A percentile compares a stretch with the other conserved stretches of the same genome.
These are phyloP conservation scores for Mimas tiliae DNA, from an alignment of 2,888 invertebrate species.

Conservation along the genomic window DNA sequence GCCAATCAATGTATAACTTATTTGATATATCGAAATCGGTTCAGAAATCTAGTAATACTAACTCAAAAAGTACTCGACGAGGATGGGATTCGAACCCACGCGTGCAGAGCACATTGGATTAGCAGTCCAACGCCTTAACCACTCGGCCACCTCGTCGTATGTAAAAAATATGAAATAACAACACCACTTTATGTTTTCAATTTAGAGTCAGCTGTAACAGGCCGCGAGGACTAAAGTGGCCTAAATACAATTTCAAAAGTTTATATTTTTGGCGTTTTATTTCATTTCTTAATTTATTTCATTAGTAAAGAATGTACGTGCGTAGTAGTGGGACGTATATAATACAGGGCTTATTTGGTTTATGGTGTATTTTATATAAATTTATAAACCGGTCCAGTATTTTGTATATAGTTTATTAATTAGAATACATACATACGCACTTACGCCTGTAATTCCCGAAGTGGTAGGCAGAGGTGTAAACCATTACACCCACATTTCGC, in stretches of 20 bases:
- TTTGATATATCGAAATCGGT: not conserved
- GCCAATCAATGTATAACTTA: too few relatives aligned
- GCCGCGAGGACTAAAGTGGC: not conserved
- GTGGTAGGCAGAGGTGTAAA: too few relatives aligned
- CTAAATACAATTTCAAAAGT: not conserved
- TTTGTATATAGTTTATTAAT: too few relatives aligned
- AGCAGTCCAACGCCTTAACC: conserved; percentile 88
- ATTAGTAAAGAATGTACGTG: too few relatives aligned
- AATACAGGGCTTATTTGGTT: too few relatives aligned
- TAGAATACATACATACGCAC: too few relatives aligned
- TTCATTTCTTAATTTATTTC: too few relatives aligned
- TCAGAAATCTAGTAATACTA: not conserved
- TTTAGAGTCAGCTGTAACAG: not conserved
- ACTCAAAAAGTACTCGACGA: conserved; percentile 79
- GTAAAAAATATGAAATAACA: not conserved
- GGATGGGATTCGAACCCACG: conserved; percentile 94
- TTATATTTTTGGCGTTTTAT: not conserved
- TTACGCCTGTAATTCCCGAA: too few relatives aligned
- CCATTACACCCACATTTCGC: too few relatives aligned
- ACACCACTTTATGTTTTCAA: not conserved
- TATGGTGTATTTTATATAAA: too few relatives aligned
- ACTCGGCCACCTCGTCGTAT: conserved; percentile 83
- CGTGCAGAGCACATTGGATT: conserved; percentile 94
- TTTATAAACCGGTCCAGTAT: too few relatives aligned
- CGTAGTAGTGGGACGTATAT: too few relatives aligned